Conservation (phyloP, 2,113 vertebrate genomes). For the Malaclemys terrapin region DNA sequence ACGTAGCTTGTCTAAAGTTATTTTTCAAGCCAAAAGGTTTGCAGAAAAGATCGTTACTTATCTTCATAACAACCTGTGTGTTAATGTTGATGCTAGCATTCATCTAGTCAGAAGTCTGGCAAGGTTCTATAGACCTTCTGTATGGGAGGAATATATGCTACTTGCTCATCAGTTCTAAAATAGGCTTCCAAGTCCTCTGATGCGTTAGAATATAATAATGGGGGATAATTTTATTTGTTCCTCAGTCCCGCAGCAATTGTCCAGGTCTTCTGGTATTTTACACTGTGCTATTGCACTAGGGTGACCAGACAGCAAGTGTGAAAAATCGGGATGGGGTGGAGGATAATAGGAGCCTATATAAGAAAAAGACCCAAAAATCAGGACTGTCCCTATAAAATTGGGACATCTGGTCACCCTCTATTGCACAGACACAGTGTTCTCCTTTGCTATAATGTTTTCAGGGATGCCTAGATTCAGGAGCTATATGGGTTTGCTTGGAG, state of each 20-base stretch:
- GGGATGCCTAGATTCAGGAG: not conserved
- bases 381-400: too few relatives aligned
- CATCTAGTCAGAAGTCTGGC: conserved; percentile 20
- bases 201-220: not conserved
- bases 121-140: conserved; percentile 5
- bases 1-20: not conserved
- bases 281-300: not conserved
- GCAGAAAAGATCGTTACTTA: not conserved
- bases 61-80: conserved; percentile 3
- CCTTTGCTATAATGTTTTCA: not conserved
- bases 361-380: too few relatives aligned
- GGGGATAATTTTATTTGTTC: not conserved
- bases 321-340: too few relatives aligned
- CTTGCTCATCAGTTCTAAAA: not conserved
- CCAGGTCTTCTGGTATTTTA: not conserved
- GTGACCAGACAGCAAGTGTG: too few relatives aligned
- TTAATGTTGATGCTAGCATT: not conserved
- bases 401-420: not conserved
- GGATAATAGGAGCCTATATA: too few relatives aligned
- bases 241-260: not conserved
- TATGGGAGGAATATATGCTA: not conserved
- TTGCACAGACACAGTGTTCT: not conserved
- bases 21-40: not conserved
- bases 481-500: not conserved
- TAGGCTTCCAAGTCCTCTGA: not conserved